Percentiles rank a stretch among this genome's conserved stretches.
phyloP scores from a whole-genome alignment of 2,888 invertebrate genomes.

The Baccha elongata region DNA sequence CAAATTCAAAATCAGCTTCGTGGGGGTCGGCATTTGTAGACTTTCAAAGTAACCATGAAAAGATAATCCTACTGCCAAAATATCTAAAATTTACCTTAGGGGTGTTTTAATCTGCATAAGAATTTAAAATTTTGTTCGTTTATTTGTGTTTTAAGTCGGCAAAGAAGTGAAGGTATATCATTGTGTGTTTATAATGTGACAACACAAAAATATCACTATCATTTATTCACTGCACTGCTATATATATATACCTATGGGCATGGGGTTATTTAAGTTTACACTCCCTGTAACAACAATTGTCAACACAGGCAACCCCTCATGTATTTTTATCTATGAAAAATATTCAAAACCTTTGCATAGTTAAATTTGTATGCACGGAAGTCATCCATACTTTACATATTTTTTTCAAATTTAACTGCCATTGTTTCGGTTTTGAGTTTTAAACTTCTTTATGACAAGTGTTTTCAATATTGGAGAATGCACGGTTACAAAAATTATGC shows the following conservation, averaged over 20 bases:
- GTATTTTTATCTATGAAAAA: neutral
- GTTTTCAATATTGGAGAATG: constrained; percentile 8
- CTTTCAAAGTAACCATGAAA: constrained; percentile 49
- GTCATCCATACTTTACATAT: constrained; percentile 17
- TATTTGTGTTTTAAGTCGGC: constrained; percentile 20
- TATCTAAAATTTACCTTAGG: constrained; percentile 35
- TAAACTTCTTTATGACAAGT: constrained; percentile 47
- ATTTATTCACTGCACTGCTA: constrained; percentile 26
- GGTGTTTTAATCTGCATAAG: constrained; percentile 63
- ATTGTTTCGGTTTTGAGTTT: constrained; percentile 55
- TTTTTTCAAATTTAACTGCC: constrained; percentile 54
- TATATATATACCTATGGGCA: too few relatives aligned
- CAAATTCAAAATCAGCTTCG: constrained; percentile 11
- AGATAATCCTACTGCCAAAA: constrained; percentile 56
- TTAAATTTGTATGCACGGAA: neutral
- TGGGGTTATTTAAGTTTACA: constrained; percentile 27
- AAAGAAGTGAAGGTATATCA: constrained; percentile 12
- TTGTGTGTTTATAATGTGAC: constrained; percentile 26
- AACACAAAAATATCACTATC: constrained; percentile 27
- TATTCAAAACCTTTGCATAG: constrained; percentile 13
- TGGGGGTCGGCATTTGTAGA: neutral
- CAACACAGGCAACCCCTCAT: constrained; percentile 34
- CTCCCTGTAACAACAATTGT: constrained; percentile 20
- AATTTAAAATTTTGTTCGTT: constrained; percentile 57
- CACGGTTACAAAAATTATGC: constrained; percentile 15